Base-by-base conservation (phyloP, 2,888 invertebrate species). In the Troides helena region DNA sequence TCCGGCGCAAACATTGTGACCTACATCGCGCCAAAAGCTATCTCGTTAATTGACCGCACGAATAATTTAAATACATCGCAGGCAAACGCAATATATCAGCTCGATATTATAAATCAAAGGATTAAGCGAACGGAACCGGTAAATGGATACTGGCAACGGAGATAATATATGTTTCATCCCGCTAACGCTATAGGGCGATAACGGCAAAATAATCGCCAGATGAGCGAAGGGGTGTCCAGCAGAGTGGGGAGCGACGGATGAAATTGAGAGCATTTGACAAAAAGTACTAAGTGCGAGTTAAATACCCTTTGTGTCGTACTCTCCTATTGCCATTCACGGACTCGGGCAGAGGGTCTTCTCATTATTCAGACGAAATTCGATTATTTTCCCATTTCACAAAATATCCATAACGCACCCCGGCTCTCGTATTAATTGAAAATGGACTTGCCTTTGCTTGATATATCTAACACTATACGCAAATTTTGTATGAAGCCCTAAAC, bases 341-440 rank as follows among this genome's bases (percentile, higher is more conserved):
- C 78, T 75, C 75, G 75, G 76, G 66, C 63, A 43, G 85, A 88
- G 90, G 89, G 90, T 84, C 85, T 88, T 86, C 89, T 90, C 90
- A 92, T 92, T 92, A 92, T 92, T 92, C 91, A 89, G 90, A 81
- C 80, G 83, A 89, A 92, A 92, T 91, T 92, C 89, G 92, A 92
- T 92, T 92, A 92, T 91, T 88, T 92, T 90, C 92, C 92, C 92
- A 92, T 92, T 90, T 89, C 82, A 82, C 84, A 88, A 89, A 91
- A 92, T 91, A 92, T 92, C 91, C 90, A 91, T 90, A 91, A 87
- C 90, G 89, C 86, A 53, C 88, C 90, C 88, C 83, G 79, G 89
- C 90, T 91, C 86, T 92, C 81, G 88, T 77, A 89, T 80, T 90
- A 92, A 92, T 92, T 92, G 90, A 87, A 88, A 89, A 88, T 81